Evolutionary conservation across 2,797 vertebrate genomes (phyloP), one percentile per base, ranked within the genome.

Genomic region (Miichthys miiuy): DNA sequence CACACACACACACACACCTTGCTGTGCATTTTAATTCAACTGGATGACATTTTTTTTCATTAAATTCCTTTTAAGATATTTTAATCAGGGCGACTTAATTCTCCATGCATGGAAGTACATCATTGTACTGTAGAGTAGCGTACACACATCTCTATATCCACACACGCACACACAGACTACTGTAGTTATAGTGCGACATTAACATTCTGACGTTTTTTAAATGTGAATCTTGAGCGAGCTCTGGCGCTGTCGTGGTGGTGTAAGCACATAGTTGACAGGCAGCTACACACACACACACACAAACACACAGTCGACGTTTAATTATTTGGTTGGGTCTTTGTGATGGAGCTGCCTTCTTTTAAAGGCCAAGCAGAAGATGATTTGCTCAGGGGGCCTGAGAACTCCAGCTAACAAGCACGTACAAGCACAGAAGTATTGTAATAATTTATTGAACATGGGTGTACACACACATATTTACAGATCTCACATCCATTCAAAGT

Each of bases 301-400:
- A 67, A 14, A 64, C 80, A 73, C 48, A 64, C 16, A 75, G 14
- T 51, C 9, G 55, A 64, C 51, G 68, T 85, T 79, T 76, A 67
- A 86, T 83, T 34, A 74, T 82, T 81, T 64, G 47, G 47, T 46
- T 61, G 48, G 41, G 23, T 70, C 50, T 64, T 68, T 50, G 46
- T 18, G 20, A 71, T 46, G n/a, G 34, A 14, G 21, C 41, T 60
- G 47, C 47, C 25, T 60, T 41, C 51, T 20, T 82, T 41, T 56
- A 86, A 88, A 87, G 84, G 79, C 75, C 85, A 77, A 72, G 54
- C 65, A 73, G 81, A 54, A 70, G 62, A 68, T 75, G 84, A 82
- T 69, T 71, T 73, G 65, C 72, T 81, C 10, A 0, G 47, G 46
- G 48, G 63, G 77, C 68, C 51, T 52, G 47, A 57, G 66, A 57